Evolutionary conservation across 2,113 vertebrate genomes (phyloP).

Genomic region (Myrmecobius fasciatus): DNA sequence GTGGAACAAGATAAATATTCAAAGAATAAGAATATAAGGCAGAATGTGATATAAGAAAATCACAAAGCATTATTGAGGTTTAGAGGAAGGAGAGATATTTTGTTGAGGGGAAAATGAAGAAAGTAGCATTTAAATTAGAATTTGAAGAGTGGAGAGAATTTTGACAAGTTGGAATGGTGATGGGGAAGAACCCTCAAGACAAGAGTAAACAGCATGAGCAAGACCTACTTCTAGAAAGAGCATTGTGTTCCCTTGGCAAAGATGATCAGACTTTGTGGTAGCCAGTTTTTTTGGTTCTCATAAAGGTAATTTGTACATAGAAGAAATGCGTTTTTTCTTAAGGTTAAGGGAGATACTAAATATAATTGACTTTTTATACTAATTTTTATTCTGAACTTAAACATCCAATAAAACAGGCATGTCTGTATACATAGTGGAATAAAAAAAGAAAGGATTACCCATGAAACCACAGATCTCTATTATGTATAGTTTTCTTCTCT

Average conservation of each 20-base stretch:
- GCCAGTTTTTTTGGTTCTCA: constrained; percentile 12
- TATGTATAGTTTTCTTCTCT: too few species aligned
- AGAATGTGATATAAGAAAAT: constrained; percentile 31
- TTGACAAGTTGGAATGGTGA: not conserved
- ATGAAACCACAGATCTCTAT: too few species aligned
- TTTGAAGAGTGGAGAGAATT: not conserved
- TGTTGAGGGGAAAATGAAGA: not conserved
- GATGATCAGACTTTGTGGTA: constrained; percentile 41
- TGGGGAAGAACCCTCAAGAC: not conserved
- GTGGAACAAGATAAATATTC: constrained; percentile 23
- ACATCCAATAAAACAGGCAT: too few species aligned
- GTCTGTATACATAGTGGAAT: not conserved
- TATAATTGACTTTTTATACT: constrained; percentile 8
- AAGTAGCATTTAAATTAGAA: not conserved
- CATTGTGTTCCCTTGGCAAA: constrained; percentile 35
- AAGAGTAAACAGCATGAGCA: constrained; percentile 12
- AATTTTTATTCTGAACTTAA: not conserved
- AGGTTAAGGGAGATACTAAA: not conserved
- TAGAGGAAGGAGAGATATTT: constrained; percentile 7
- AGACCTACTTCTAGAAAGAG: constrained; percentile 36
- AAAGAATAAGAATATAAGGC: not conserved
- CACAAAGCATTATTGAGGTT: not conserved
- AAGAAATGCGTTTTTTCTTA: constrained; percentile 5
- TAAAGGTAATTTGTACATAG: not conserved
- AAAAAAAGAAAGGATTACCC: too few species aligned